phyloP scores from a whole-genome alignment of 2,888 invertebrate species.

The Sacculina carcini region DNA sequence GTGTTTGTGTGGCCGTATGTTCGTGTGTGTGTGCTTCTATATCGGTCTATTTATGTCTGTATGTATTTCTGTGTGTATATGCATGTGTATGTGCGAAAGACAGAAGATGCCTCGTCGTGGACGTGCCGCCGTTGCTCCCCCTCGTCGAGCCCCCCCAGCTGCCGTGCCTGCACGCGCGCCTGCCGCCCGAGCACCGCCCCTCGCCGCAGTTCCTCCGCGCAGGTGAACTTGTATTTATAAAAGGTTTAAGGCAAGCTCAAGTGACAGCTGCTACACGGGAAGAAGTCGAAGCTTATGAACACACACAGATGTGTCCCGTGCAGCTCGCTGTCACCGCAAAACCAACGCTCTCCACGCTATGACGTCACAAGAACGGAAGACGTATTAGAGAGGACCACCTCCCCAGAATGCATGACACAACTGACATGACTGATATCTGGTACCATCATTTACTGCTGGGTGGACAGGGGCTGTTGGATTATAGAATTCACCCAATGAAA shows the following conservation, averaged over 20 bases:
- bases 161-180: slow-evolving; percentile 15
- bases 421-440: too few relatives aligned
- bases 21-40: slow-evolving; percentile 3
- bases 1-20: too few relatives aligned
- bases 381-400: too few relatives aligned
- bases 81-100: not conserved
- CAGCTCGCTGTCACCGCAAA: too few relatives aligned
- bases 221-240: not conserved
- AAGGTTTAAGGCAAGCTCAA: not conserved
- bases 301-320: too few relatives aligned
- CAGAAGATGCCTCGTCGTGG: slow-evolving; percentile 40
- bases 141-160: slow-evolving; percentile 17
- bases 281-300: too few relatives aligned
- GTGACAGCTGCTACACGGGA: not conserved
- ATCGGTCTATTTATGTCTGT: slow-evolving; percentile 4
- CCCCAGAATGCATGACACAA: too few relatives aligned
- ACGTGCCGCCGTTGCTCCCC: slow-evolving; percentile 36
- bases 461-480: too few relatives aligned
- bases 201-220: slow-evolving; percentile 8
- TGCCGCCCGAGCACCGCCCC: slow-evolving; percentile 16
- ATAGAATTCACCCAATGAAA: too few relatives aligned
- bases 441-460: too few relatives aligned
- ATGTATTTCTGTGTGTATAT: not conserved
- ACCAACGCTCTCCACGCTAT: too few relatives aligned
- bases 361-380: too few relatives aligned